phyloP scores from a whole-genome alignment of 2,113 vertebrate genomes.

The Pterocles gutturalis region DNA sequence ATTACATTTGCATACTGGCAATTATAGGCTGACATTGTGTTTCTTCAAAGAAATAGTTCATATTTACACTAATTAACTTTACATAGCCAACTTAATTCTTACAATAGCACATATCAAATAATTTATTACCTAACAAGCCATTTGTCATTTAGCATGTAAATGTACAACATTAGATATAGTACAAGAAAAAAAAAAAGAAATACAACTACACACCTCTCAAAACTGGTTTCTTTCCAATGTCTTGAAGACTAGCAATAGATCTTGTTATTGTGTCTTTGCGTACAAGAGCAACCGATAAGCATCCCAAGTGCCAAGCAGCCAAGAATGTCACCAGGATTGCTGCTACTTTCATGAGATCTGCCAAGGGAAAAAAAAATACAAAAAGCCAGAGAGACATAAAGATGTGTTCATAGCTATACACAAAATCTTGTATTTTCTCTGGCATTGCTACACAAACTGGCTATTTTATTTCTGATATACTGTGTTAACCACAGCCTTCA shows the following conservation, averaged over 20 bases:
- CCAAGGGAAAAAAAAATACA: not conserved
- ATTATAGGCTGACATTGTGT: not conserved
- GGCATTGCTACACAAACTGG: not conserved
- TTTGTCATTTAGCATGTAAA: not conserved
- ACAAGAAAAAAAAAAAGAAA: not conserved
- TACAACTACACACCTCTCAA: constrained; percentile 59
- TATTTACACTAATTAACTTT: not conserved
- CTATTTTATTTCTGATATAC: not conserved
- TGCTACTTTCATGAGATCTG: constrained; percentile 45
- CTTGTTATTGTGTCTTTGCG: not conserved
- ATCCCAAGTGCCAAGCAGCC: constrained; percentile 76
- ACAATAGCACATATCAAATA: not conserved
- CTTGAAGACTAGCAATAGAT: constrained; percentile 3
- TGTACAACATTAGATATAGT: not conserved
- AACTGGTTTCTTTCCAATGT: constrained; percentile 33
- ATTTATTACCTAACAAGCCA: not conserved
- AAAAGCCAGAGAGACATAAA: not conserved
- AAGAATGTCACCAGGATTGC: not conserved
- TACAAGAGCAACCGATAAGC: constrained; percentile 6
- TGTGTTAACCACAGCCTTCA: not conserved
- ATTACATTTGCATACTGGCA: not conserved
- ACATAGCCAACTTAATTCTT: not conserved
- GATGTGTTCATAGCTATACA: not conserved
- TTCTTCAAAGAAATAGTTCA: not conserved
- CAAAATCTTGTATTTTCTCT: not conserved